Conservation (phyloP, 1,140 invertebrate genomes). For the Melitaea cinxia region DNA sequence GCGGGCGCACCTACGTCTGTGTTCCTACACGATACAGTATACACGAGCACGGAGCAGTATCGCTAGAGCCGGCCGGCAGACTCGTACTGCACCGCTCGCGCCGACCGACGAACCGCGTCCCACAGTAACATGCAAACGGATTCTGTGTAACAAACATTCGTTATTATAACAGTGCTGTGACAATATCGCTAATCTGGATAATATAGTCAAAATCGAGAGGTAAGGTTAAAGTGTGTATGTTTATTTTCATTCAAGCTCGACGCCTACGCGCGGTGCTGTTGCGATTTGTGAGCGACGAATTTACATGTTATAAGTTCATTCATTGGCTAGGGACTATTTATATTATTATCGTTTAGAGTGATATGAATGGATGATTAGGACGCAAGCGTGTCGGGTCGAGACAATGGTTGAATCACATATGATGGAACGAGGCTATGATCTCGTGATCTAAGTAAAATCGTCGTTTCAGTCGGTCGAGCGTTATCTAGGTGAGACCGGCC, state of each 20-base stretch:
- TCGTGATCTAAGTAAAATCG: slow-evolving; percentile 18
- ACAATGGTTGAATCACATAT: slow-evolving; percentile 53
- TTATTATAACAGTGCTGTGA: slow-evolving; percentile 61
- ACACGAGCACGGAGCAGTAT: slow-evolving; percentile 51
- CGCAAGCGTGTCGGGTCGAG: slow-evolving; percentile 39
- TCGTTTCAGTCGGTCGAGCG: slow-evolving; percentile 50
- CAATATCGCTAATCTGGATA: slow-evolving; percentile 75
- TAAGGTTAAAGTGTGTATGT: slow-evolving; percentile 60
- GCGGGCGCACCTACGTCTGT: slow-evolving; percentile 60
- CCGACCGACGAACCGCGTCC: slow-evolving; percentile 38
- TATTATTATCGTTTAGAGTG: slow-evolving; percentile 69
- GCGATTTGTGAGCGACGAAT: slow-evolving; percentile 78
- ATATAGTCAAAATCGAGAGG: slow-evolving; percentile 76
- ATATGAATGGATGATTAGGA: slow-evolving; percentile 67
- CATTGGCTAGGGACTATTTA: slow-evolving; percentile 70
- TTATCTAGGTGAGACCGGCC: slow-evolving; percentile 74
- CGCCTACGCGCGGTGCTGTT: slow-evolving; percentile 73
- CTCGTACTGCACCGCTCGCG: slow-evolving; percentile 41
- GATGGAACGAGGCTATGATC: slow-evolving; percentile 31
- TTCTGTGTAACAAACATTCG: slow-evolving; percentile 58
- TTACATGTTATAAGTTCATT: slow-evolving; percentile 79
- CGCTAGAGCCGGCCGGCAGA: slow-evolving; percentile 54
- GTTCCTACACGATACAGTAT: no score
- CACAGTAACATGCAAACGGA: slow-evolving; percentile 65
- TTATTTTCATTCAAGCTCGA: slow-evolving; percentile 75